phyloP scores from a whole-genome alignment of 2,113 vertebrate species.

The Petroica traversi region DNA sequence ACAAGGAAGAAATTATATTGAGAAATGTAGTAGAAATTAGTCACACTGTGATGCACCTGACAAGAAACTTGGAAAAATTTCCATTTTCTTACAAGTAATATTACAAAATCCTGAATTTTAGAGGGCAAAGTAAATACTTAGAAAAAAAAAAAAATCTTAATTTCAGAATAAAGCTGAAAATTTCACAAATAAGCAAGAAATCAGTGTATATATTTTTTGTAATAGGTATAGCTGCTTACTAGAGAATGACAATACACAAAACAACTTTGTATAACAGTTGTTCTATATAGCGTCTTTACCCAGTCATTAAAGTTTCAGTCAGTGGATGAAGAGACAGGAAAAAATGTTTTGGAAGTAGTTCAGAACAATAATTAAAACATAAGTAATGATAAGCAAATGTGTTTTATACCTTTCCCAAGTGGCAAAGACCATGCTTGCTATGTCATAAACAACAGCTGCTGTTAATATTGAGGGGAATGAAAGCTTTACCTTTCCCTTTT shows the following conservation, averaged over 20 bases:
- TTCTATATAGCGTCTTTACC: neutral
- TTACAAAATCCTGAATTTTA: neutral
- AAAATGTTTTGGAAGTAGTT: neutral
- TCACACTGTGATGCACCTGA: neutral
- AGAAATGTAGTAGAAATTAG: neutral
- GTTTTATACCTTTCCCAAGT: neutral
- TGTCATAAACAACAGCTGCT: neutral
- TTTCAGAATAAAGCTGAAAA: neutral
- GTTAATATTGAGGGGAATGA: neutral
- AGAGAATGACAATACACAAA: neutral
- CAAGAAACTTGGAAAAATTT: slow-evolving; percentile 1
- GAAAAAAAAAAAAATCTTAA: neutral
- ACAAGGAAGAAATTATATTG: neutral
- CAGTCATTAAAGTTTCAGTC: neutral
- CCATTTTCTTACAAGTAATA: neutral
- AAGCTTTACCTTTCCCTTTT: neutral
- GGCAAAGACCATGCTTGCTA: neutral
- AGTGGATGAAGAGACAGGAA: neutral
- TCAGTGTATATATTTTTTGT: neutral
- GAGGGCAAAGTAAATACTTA: neutral
- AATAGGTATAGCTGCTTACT: neutral
- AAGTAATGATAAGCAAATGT: neutral
- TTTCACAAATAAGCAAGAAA: neutral
- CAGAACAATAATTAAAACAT: neutral
- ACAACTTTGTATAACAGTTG: neutral